Evolutionary conservation across 1,140 invertebrate species (phyloP), one percentile per base, ranked within the genome.

Genomic region (Ceratina japonica): DNA sequence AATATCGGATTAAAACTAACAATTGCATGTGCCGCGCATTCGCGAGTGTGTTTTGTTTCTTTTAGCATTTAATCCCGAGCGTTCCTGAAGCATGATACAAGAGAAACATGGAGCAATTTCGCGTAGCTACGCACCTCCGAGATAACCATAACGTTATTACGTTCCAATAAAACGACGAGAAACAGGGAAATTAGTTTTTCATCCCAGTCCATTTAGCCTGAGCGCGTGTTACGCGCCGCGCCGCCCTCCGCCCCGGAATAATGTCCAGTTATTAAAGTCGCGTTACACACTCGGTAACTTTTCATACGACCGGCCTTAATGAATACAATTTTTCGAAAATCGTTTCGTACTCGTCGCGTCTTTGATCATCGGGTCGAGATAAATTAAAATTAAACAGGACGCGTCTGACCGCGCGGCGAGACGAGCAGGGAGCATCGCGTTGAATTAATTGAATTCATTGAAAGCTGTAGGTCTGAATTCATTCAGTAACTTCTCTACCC

Each of bases 151-250:
- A 79, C 79, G 64, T 63, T 64, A 64, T 64, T 69, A 69, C 69
- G 70, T 75, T 63, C 63, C 70, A 63, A 69, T 79, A 72, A 81
- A 78, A 73, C 77, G 64, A 15, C 75, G 37, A 16, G 64, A 64
- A 79, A 82, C 51, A 52, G 24, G 77, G 65, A 82, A 79, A 82
- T 82, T 79, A 82, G 75, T 70, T 79, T 79, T 79, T 79, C 64
- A 82, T 75, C 44, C 58, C 49, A 20, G 77, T 52, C 56, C 80
- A 68, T 71, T 74, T 72, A 79, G n/a, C 51, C 18, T 52, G 37
- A 0, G 37, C 69, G n/a, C 5, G 51, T 62, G 24, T 37, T 52
- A 22, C 58, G 12, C 56, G 56, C n/a, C 27, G 27, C 56, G 56
- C n/a, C 44, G 8, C 3, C n/a, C n/a, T 13, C 4, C 16, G 37